A percentile compares a stretch with the other conserved stretches of the same genome.
Conservation (phyloP, 2,888 invertebrate species). For the Prenolepis imparis region DNA sequence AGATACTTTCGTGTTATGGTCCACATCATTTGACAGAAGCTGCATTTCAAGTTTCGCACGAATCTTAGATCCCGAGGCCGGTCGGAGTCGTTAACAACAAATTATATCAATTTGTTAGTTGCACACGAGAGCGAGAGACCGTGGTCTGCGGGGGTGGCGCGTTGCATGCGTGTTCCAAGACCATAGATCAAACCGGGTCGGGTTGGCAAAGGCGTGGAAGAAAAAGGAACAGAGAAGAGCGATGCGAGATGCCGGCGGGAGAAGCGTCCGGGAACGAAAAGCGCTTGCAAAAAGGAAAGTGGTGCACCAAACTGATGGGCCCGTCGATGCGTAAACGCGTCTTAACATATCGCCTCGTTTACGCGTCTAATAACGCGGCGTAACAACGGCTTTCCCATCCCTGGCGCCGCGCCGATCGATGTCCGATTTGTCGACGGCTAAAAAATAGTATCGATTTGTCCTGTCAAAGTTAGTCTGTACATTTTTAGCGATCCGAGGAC, state of each 20-base stretch:
- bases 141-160: conserved; percentile 80
- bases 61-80: conserved; percentile 71
- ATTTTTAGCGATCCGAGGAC: conserved; percentile 40
- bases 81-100: conserved; percentile 74
- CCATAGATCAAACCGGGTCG: conserved; percentile 79
- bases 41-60: conserved; percentile 75
- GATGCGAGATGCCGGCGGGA: conserved; percentile 38
- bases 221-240: conserved; percentile 60
- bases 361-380: conserved; percentile 45
- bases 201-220: conserved; percentile 67
- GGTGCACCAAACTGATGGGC: conserved; percentile 46
- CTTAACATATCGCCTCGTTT: conserved; percentile 48
- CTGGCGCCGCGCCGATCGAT: conserved; percentile 32
- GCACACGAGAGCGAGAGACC: conserved; percentile 70
- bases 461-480: conserved; percentile 43
- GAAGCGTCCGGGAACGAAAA: conserved; percentile 49
- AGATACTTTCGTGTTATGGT: conserved; percentile 47
- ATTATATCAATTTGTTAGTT: conserved; percentile 81
- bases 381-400: conserved; percentile 11
- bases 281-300: conserved; percentile 60
- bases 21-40: conserved; percentile 45
- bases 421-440: conserved; percentile 48
- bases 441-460: conserved; percentile 53
- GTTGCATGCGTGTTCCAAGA: conserved; percentile 81
- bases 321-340: conserved; percentile 38